phyloP scores from a whole-genome alignment of 2,888 invertebrate genomes.

The Suillia variegata region DNA sequence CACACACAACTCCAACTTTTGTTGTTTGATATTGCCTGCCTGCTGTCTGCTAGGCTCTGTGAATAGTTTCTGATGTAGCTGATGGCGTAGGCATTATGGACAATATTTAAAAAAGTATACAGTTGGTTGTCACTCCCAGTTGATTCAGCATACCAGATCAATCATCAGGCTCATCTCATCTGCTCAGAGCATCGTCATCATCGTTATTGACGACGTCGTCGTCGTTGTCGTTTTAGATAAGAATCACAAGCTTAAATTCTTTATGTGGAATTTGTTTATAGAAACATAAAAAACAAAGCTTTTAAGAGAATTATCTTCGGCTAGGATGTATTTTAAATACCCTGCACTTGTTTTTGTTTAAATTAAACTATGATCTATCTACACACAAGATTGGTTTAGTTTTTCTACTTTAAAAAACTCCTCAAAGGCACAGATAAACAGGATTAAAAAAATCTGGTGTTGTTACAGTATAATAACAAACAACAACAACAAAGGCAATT shows the following conservation, averaged over 20 bases:
- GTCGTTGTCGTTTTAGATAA: no score
- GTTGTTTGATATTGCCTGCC: background rate
- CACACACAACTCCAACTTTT: background rate
- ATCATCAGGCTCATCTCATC: slow-evolving; percentile 4
- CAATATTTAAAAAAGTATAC: background rate
- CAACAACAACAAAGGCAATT: no score
- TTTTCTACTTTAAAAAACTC: no score
- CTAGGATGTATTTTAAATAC: background rate
- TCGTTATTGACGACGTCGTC: background rate
- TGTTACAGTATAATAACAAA: no score
- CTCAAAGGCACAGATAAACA: no score
- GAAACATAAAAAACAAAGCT: no score
- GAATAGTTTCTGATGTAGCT: background rate
- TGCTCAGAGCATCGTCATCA: background rate
- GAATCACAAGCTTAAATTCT: no score
- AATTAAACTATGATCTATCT: background rate
- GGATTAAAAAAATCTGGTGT: no score
- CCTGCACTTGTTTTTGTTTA: background rate
- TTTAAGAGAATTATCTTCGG: no score
- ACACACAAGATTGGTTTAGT: no score
- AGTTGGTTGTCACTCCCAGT: background rate
- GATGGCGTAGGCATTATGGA: background rate
- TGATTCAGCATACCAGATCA: slow-evolving; percentile 4
- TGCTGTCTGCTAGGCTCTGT: background rate
- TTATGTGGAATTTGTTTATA: no score